A percentile compares a stretch with the other conserved stretches of the same genome.
phyloP scores from a whole-genome alignment of 2,113 vertebrate genomes.

The Eleginops maclovinus region DNA sequence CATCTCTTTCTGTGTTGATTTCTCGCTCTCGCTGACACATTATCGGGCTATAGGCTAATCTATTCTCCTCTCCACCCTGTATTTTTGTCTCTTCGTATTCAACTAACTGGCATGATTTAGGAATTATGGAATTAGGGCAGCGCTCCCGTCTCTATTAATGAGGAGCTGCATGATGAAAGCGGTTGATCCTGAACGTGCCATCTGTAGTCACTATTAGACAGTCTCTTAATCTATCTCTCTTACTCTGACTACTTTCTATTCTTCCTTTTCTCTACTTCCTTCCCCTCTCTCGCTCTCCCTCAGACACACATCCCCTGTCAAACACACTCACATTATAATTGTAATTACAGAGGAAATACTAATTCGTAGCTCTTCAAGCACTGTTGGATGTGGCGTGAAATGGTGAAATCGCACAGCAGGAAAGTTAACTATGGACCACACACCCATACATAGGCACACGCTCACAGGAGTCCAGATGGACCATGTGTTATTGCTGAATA shows the following conservation, averaged over 20 bases:
- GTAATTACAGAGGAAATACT: slow-evolving; percentile 75
- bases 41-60: slow-evolving; percentile 65
- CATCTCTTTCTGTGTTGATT: slow-evolving; percentile 55
- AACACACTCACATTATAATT: slow-evolving; percentile 32
- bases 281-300: slow-evolving; percentile 13
- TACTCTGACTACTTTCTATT: slow-evolving; percentile 48
- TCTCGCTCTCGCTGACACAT: slow-evolving; percentile 48
- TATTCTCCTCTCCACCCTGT: slow-evolving; percentile 58
- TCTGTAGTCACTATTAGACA: slow-evolving; percentile 72
- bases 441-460: slow-evolving; percentile 46
- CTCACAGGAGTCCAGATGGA: slow-evolving; percentile 69
- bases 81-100: slow-evolving; percentile 71
- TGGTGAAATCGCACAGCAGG: slow-evolving; percentile 67
- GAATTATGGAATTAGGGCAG: slow-evolving; percentile 83
- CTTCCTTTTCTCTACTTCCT: slow-evolving; percentile 16
- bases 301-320: slow-evolving; percentile 20
- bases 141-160: slow-evolving; percentile 78
- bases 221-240: slow-evolving; percentile 59
- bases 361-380: slow-evolving; percentile 73
- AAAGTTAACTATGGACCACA: slow-evolving; percentile 69
- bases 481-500: slow-evolving; percentile 81
- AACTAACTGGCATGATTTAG: slow-evolving; percentile 77
- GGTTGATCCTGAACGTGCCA: slow-evolving; percentile 77
- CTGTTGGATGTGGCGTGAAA: slow-evolving; percentile 74
- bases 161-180: slow-evolving; percentile 78